These are phyloP conservation scores for Ailuropoda melanoleuca DNA, from an alignment of 2,113 vertebrate genomes.

Conservation along the genomic window DNA sequence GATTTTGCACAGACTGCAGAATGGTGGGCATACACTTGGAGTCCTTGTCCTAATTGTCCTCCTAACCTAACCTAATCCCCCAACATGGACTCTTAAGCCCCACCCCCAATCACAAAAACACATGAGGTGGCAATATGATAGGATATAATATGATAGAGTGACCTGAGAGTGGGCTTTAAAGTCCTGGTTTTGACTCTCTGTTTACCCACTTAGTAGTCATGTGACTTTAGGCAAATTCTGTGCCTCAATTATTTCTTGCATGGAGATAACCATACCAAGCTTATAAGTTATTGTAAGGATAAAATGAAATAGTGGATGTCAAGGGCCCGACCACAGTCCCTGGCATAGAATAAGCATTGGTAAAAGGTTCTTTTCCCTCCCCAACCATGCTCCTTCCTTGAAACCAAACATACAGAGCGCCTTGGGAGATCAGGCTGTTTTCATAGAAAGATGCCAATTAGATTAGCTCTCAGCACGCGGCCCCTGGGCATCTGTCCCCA, in stretches of 20 bases:
- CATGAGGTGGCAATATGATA: accelerated
- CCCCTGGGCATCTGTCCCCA: neutral
- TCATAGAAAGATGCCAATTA: conserved; percentile 6
- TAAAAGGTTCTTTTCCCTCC: neutral
- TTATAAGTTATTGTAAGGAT: neutral
- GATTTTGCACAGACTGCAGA: neutral
- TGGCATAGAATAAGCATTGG: neutral
- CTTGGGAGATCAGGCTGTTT: neutral
- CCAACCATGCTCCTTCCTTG: neutral
- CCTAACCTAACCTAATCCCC: neutral
- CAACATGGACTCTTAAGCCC: neutral
- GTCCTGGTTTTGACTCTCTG: neutral
- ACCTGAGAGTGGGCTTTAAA: neutral
- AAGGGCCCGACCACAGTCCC: neutral
- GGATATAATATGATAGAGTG: neutral
- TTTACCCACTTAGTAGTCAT: neutral
- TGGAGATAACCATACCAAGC: neutral
- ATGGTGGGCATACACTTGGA: neutral
- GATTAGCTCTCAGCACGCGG: neutral
- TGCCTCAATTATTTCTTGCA: neutral
- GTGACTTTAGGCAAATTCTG: neutral
- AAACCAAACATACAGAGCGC: neutral
- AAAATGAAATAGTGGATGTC: neutral
- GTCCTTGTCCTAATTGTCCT: neutral
- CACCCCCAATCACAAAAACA: neutral